These are phyloP conservation scores for Streptopelia turtur DNA, from an alignment of 2,797 vertebrate species.

Conservation along the genomic window DNA sequence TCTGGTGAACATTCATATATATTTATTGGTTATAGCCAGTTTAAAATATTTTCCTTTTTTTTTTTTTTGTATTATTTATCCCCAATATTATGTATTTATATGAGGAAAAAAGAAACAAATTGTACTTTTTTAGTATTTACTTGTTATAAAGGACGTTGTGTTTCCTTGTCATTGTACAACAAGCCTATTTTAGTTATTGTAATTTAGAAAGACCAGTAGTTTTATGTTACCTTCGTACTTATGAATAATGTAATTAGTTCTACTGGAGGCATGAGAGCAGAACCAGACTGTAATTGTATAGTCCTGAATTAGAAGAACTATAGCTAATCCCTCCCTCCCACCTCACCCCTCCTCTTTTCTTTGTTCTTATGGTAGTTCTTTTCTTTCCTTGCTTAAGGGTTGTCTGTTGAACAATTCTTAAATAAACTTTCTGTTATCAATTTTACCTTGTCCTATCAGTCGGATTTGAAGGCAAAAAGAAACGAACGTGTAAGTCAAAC, in stretches of 20 bases:
- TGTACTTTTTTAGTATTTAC: slow-evolving; percentile 98
- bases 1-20: slow-evolving; percentile 98
- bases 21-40: slow-evolving; percentile 99
- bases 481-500: background rate
- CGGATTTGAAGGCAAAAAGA: background rate
- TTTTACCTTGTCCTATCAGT: slow-evolving; percentile 80
- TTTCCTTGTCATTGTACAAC: slow-evolving; percentile 93
- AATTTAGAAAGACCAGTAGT: slow-evolving; percentile 93
- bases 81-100: slow-evolving; percentile 96
- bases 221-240: slow-evolving; percentile 95
- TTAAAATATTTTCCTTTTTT: slow-evolving; percentile 91
- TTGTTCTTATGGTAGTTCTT: slow-evolving; percentile 92
- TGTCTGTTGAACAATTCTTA: slow-evolving; percentile 95
- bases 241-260: slow-evolving; percentile 93
- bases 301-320: slow-evolving; percentile 90
- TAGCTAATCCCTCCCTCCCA: slow-evolving; percentile 80
- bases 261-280: slow-evolving; percentile 89
- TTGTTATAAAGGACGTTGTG: slow-evolving; percentile 92
- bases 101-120: slow-evolving; percentile 81
- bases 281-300: slow-evolving; percentile 87
- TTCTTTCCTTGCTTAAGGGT: slow-evolving; percentile 89
- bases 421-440: slow-evolving; percentile 98
- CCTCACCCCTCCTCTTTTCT: slow-evolving; percentile 78
- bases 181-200: slow-evolving; percentile 94
- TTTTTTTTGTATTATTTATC: slow-evolving; percentile 98